These are phyloP conservation scores for Netelia virgata DNA, from an alignment of 2,888 invertebrate species.

Conservation along the genomic window DNA sequence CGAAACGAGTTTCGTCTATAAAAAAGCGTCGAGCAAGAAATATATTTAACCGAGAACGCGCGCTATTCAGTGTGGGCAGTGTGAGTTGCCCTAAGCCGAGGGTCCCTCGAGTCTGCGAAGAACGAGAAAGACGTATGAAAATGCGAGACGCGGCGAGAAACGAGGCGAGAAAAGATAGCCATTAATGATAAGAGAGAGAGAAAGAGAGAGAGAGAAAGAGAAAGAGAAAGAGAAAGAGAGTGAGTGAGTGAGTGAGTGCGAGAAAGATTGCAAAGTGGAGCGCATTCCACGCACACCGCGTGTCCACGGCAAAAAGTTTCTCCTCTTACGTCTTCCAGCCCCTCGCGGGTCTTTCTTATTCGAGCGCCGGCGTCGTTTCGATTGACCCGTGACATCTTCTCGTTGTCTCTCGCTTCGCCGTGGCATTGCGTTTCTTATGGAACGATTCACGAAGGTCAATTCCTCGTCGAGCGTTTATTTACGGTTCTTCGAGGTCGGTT, in stretches of 20 bases:
- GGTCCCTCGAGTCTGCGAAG: neutral
- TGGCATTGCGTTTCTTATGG: constrained; percentile 52
- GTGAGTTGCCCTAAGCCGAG: constrained; percentile 1
- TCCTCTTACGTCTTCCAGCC: constrained; percentile 6
- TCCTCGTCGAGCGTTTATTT: constrained; percentile 20
- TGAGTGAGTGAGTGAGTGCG: constrained; percentile 5
- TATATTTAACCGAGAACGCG: too few relatives aligned
- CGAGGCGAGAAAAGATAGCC: constrained; percentile 57
- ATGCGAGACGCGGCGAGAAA: constrained; percentile 47
- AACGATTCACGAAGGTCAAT: constrained; percentile 63
- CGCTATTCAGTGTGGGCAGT: neutral
- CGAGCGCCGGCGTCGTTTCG: constrained; percentile 68
- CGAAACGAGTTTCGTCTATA: neutral
- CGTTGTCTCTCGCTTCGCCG: constrained; percentile 52
- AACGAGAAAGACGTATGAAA: constrained; percentile 52
- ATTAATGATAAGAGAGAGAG: constrained; percentile 53
- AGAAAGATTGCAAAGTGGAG: constrained; percentile 58
- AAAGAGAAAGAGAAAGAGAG: neutral
- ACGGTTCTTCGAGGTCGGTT: constrained; percentile 55
- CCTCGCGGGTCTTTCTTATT: constrained; percentile 40
- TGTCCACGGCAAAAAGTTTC: constrained; percentile 16
- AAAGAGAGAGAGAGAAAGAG: neutral
- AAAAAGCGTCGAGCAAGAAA: too few relatives aligned
- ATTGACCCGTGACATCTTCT: constrained; percentile 70
- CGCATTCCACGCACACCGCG: constrained; percentile 65